Conservation (phyloP, 2,113 vertebrate genomes). For the Ptyas mucosa region DNA sequence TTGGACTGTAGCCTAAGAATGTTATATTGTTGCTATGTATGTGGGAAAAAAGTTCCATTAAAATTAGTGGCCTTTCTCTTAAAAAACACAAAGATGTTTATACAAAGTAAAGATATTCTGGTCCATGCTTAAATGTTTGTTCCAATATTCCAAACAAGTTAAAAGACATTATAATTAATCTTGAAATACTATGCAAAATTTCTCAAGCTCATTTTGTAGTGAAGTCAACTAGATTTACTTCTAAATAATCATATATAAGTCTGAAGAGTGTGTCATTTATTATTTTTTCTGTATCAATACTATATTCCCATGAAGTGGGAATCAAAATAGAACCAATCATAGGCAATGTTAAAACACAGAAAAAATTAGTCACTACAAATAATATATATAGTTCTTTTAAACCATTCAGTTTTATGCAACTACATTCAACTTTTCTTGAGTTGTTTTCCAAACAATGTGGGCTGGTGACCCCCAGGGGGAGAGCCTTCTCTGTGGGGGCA, state of each 20-base stretch:
- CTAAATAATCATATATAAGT: background rate
- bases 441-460: too few relatives aligned
- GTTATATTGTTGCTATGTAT: background rate
- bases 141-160: background rate
- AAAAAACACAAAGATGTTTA: background rate
- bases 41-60: background rate
- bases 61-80: background rate
- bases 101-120: background rate
- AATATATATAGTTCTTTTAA: too few relatives aligned
- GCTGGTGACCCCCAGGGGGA: too few relatives aligned
- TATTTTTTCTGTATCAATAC: background rate
- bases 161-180: background rate
- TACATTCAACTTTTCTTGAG: too few relatives aligned
- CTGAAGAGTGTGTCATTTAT: background rate
- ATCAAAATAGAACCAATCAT: background rate
- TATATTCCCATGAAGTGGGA: background rate
- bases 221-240: background rate
- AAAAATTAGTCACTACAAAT: background rate
- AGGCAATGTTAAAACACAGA: background rate
- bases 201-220: background rate
- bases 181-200: background rate
- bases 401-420: too few relatives aligned
- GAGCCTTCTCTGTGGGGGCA: too few relatives aligned
- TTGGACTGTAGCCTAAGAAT: background rate
- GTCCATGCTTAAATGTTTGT: background rate